These are phyloP conservation scores for Lonchura striata DNA, from an alignment of 2,113 vertebrate genomes.

Conservation along the genomic window DNA sequence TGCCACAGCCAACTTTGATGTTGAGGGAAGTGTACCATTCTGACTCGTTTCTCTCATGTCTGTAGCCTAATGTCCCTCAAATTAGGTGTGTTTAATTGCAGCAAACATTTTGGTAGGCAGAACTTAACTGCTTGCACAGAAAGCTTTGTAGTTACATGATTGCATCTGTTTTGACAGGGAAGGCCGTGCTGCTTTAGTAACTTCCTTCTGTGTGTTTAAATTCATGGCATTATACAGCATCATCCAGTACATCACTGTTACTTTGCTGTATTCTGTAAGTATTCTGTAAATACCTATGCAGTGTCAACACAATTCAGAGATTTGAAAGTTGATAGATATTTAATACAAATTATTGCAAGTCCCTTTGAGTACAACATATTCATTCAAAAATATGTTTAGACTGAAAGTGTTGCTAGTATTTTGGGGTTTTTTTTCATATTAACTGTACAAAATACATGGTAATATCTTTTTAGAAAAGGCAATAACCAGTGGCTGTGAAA, in stretches of 20 bases:
- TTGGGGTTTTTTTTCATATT: neutral
- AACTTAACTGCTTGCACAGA: neutral
- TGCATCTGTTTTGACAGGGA: constrained; percentile 81
- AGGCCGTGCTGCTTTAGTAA: constrained; percentile 95
- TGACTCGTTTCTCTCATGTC: neutral
- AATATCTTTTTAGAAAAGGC: neutral
- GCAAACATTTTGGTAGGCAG: neutral
- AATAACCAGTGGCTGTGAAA: neutral
- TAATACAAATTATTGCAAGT: neutral
- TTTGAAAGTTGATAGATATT: neutral
- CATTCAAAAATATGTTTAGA: neutral
- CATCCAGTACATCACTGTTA: constrained; percentile 97
- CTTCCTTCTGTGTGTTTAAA: constrained; percentile 98
- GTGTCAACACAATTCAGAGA: neutral
- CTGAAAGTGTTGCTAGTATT: neutral
- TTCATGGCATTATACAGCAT: constrained; percentile 99
- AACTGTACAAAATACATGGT: neutral
- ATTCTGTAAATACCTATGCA: neutral
- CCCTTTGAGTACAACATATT: neutral
- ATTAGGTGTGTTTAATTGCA: neutral
- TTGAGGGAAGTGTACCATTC: neutral
- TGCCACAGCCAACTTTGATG: neutral
- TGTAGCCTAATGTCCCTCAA: neutral
- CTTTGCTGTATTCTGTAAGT: constrained; percentile 94
- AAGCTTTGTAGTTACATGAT: neutral